Conservation (phyloP, 1,140 invertebrate species). For the Ceratosolen fusciceps region DNA sequence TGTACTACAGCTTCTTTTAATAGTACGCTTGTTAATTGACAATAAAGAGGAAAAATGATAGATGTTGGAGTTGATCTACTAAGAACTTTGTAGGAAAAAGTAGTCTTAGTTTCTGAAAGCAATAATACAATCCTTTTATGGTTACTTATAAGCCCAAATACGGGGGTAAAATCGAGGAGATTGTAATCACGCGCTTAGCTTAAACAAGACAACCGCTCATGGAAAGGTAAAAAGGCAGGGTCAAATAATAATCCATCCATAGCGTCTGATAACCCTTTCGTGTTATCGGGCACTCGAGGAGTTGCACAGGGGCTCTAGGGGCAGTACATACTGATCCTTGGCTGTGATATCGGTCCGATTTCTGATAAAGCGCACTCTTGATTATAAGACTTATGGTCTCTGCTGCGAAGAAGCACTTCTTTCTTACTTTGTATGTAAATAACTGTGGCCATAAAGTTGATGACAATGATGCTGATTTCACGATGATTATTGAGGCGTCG, state of each 20-base stretch:
- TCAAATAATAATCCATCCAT: conserved; percentile 63
- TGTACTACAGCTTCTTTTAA: too few species aligned
- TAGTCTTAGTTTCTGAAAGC: conserved; percentile 30
- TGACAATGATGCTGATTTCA: too few species aligned
- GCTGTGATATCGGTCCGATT: conserved; percentile 65
- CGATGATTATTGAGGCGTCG: background rate
- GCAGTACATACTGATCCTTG: conserved; percentile 61
- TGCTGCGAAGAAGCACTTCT: background rate
- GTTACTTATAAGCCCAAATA: too few species aligned
- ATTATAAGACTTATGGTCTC: conserved; percentile 64
- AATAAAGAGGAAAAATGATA: too few species aligned
- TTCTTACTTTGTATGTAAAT: conserved; percentile 9
- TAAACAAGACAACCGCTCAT: background rate
- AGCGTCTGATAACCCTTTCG: conserved; percentile 68
- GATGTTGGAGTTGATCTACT: too few species aligned
- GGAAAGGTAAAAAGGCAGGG: conserved; percentile 43
- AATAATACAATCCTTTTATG: conserved; percentile 59
- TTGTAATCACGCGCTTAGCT: conserved; percentile 59
- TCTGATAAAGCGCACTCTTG: conserved; percentile 68
- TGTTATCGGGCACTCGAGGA: conserved; percentile 63
- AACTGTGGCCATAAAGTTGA: too few species aligned
- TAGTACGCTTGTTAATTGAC: too few species aligned
- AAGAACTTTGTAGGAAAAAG: conserved; percentile 8
- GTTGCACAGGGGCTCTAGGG: conserved; percentile 22
- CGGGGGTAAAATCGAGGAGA: conserved; percentile 58